These are phyloP conservation scores for Drosophila ambigua DNA, from an alignment of 1,140 invertebrate genomes.

Conservation along the genomic window DNA sequence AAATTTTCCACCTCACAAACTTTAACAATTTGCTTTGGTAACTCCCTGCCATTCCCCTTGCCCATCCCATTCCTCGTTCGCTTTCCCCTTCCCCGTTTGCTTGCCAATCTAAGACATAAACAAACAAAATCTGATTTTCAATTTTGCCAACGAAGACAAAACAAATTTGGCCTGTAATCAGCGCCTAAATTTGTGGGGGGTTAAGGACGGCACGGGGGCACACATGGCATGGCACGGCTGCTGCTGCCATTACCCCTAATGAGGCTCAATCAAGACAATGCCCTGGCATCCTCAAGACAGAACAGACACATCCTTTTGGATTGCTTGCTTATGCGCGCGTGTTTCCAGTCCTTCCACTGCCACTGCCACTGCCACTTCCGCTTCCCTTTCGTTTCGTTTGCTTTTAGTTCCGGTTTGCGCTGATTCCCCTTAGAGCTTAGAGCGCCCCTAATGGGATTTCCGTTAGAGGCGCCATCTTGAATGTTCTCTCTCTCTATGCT, in stretches of 20 bases:
- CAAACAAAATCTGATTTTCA: constrained; percentile 82
- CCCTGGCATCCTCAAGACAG: constrained; percentile 36
- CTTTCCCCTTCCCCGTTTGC: neutral
- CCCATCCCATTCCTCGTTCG: neutral
- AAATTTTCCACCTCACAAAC: constrained; percentile 83
- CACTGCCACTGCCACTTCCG: constrained; percentile 5
- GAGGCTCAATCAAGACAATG: constrained; percentile 80
- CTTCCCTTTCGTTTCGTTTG: constrained; percentile 54
- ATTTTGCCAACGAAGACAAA: constrained; percentile 72
- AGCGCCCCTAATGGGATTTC: constrained; percentile 79
- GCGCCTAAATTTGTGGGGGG: constrained; percentile 64
- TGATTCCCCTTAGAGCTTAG: constrained; percentile 70
- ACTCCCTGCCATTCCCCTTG: neutral
- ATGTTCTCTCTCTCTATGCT: neutral
- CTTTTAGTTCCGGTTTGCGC: constrained; percentile 79
- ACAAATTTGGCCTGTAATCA: constrained; percentile 80
- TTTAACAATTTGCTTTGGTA: constrained; percentile 74
- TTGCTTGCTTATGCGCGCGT: constrained; percentile 79
- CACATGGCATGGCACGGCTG: constrained; percentile 20
- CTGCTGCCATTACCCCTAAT: constrained; percentile 47
- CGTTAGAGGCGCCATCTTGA: constrained; percentile 63
- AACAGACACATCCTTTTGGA: constrained; percentile 51
- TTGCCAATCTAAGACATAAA: constrained; percentile 62
- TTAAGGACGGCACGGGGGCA: neutral
- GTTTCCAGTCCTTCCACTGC: constrained; percentile 39